Evolutionary conservation across 2,113 vertebrate species (phyloP).

Genomic region (Chloropsis hardwickii): DNA sequence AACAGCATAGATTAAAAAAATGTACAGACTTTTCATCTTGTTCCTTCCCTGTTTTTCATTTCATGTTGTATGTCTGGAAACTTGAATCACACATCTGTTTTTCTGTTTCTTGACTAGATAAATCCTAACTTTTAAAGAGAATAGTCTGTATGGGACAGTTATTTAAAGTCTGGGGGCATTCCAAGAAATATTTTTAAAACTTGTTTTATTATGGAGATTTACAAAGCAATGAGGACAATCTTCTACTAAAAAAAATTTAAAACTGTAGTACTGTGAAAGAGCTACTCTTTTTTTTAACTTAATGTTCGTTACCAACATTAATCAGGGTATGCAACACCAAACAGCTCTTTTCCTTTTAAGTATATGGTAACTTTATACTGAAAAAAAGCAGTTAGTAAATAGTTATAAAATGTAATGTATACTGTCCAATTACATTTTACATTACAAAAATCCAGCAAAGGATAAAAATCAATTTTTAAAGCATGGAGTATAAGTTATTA

Average conservation of each 20-base stretch:
- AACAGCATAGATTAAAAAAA: not conserved
- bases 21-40: not conserved
- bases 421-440: not conserved
- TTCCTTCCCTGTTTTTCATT: not conserved
- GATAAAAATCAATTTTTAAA: not conserved
- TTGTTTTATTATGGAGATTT: not conserved
- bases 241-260: not conserved
- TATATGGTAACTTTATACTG: not conserved
- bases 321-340: not conserved
- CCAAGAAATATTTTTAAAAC: not conserved
- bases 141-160: not conserved
- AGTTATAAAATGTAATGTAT: not conserved
- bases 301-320: too few species aligned
- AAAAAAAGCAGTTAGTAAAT: not conserved
- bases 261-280: not conserved
- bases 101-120: not conserved
- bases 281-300: not conserved
- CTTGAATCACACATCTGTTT: not conserved
- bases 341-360: not conserved
- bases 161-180: not conserved
- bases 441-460: not conserved
- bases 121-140: not conserved
- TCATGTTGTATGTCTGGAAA: not conserved
- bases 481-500: not conserved
- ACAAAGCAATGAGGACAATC: not conserved